A percentile compares a stretch with the other conserved stretches of the same genome.
Conservation (phyloP, 2,797 vertebrate genomes). For the Helicolenus hilgendorfi region DNA sequence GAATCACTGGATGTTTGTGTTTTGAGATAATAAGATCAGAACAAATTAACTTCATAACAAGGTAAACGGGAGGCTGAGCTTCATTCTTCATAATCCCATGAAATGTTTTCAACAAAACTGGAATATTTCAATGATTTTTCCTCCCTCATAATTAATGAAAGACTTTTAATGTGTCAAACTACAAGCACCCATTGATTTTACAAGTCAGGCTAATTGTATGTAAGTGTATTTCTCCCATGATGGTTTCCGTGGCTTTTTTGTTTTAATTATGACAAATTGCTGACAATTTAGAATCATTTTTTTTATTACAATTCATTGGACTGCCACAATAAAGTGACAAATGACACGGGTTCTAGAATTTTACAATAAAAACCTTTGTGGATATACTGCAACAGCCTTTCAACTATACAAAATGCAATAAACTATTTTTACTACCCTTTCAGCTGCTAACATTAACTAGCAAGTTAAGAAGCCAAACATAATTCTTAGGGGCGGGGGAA, state of each 20-base stretch:
- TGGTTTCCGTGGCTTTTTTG: not conserved
- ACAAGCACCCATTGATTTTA: not conserved
- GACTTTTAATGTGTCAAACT: not conserved
- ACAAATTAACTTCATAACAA: conserved; percentile 2
- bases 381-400: not conserved
- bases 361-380: not conserved
- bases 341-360: not conserved
- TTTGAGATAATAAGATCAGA: conserved; percentile 27
- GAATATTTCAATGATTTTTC: not conserved
- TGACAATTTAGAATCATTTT: not conserved
- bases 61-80: not conserved
- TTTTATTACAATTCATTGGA: not conserved
- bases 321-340: not conserved
- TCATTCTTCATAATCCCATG: conserved; percentile 1
- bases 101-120: conserved; percentile 7
- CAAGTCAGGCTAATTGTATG: not conserved
- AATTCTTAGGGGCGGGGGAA: not conserved
- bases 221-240: not conserved
- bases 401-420: not conserved
- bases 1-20: conserved; percentile 17
- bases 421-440: not conserved
- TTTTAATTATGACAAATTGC: not conserved
- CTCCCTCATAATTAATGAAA: not conserved
- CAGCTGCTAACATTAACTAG: not conserved
- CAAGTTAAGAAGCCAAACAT: not conserved